Conservation (phyloP, 2,888 invertebrate species). For the Laothoe populi region DNA sequence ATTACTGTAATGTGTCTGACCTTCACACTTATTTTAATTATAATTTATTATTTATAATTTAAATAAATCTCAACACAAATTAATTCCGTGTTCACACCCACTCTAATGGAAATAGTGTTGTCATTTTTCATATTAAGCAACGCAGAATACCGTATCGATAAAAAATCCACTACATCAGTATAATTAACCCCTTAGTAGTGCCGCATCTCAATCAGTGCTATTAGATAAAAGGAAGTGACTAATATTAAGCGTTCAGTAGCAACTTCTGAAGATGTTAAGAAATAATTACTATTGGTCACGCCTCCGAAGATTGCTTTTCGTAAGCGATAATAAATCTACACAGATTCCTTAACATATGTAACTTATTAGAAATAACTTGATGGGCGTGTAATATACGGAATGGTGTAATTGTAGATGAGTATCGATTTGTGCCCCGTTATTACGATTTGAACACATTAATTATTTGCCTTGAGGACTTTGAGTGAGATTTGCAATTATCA, state of each 20-base stretch:
- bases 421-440: slow-evolving; percentile 25
- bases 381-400: slow-evolving; percentile 54
- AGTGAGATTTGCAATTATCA: too few relatives aligned
- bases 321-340: slow-evolving; percentile 74
- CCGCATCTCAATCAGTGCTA: slow-evolving; percentile 70
- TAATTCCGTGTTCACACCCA: slow-evolving; percentile 8
- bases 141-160: slow-evolving; percentile 12
- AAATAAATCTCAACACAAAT: slow-evolving; percentile 6
- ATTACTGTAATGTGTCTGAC: background rate
- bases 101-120: slow-evolving; percentile 8
- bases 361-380: slow-evolving; percentile 66
- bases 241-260: slow-evolving; percentile 73
- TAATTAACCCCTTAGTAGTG: slow-evolving; percentile 61
- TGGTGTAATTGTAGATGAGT: slow-evolving; percentile 41
- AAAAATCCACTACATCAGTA: slow-evolving; percentile 50
- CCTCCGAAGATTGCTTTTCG: slow-evolving; percentile 81
- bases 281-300: slow-evolving; percentile 79
- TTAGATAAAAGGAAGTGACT: slow-evolving; percentile 65
- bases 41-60: slow-evolving; percentile 1
- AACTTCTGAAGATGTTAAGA: slow-evolving; percentile 74
- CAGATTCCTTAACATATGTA: slow-evolving; percentile 62
- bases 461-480: background rate
- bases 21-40: slow-evolving; percentile 1
- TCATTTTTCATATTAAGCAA: slow-evolving; percentile 12
- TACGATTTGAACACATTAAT: background rate